Evolutionary conservation across 2,888 invertebrate species (phyloP).

Genomic region (Molorchus minor): DNA sequence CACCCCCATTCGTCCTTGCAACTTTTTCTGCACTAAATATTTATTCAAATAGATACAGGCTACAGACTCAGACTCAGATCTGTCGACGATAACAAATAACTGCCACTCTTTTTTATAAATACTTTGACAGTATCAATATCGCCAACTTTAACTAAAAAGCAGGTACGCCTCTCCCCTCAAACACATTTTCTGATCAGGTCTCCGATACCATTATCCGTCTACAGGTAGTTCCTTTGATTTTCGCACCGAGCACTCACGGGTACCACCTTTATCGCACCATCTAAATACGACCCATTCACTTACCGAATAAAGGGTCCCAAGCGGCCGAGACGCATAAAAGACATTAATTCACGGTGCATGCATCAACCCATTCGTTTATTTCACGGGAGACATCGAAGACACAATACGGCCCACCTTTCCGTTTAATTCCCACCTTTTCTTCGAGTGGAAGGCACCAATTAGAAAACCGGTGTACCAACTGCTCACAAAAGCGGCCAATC

Average conservation of each 20-base stretch:
- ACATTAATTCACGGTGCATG: slow-evolving; percentile 12
- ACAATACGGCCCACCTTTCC: slow-evolving; percentile 20
- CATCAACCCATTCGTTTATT: slow-evolving; percentile 37
- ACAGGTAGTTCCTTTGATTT: slow-evolving; percentile 21
- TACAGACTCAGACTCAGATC: neutral
- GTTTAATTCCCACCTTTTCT: slow-evolving; percentile 41
- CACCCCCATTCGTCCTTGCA: no score
- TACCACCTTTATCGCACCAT: slow-evolving; percentile 13
- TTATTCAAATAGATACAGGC: no score
- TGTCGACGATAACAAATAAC: neutral
- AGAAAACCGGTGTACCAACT: slow-evolving; percentile 33
- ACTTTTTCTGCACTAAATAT: no score
- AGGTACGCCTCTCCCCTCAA: neutral
- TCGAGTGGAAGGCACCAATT: slow-evolving; percentile 40
- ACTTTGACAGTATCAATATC: neutral
- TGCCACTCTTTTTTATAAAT: neutral
- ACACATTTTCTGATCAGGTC: neutral
- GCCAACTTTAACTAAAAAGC: neutral
- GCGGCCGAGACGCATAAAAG: neutral
- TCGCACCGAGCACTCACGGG: slow-evolving; percentile 5
- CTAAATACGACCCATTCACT: slow-evolving; percentile 1
- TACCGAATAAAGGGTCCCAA: slow-evolving; percentile 1
- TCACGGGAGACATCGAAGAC: slow-evolving; percentile 11
- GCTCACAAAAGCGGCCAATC: slow-evolving; percentile 43
- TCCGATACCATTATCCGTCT: neutral